Evolutionary conservation across 1,140 invertebrate species (phyloP).

Genomic region (Papilio polyxenes): DNA sequence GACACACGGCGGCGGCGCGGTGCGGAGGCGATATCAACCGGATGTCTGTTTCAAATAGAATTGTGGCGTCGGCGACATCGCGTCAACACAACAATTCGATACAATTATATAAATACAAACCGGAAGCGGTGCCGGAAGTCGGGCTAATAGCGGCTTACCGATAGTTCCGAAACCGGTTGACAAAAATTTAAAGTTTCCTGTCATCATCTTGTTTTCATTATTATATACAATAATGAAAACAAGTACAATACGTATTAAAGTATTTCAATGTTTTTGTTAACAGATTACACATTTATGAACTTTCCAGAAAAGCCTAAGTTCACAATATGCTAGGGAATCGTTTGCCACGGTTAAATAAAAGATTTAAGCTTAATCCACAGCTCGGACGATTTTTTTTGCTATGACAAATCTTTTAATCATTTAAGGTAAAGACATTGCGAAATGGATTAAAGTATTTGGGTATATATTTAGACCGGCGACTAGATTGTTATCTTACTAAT

Average conservation of each 20-base stretch:
- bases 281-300: background rate
- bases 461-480: background rate
- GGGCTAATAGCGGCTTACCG: conserved; percentile 43
- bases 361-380: background rate
- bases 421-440: too few relatives aligned
- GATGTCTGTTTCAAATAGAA: conserved; percentile 46
- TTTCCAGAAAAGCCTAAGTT: background rate
- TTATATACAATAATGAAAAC: background rate
- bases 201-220: conserved; percentile 13
- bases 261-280: background rate
- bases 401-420: background rate
- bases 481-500: background rate
- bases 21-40: conserved; percentile 47
- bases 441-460: too few relatives aligned
- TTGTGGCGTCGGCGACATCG: conserved; percentile 41
- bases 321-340: too few relatives aligned
- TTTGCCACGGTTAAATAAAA: background rate
- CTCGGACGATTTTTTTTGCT: background rate
- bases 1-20: background rate
- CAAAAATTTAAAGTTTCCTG: conserved; percentile 27
- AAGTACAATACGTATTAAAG: background rate
- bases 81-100: conserved; percentile 41
- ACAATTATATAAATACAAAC: conserved; percentile 41
- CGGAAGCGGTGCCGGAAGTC: conserved; percentile 40
- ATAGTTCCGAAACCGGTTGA: conserved; percentile 43